A percentile compares a stretch with the other conserved stretches of the same genome.
Evolutionary conservation across 2,797 vertebrate species (phyloP).

Genomic region (Falco biarmicus): DNA sequence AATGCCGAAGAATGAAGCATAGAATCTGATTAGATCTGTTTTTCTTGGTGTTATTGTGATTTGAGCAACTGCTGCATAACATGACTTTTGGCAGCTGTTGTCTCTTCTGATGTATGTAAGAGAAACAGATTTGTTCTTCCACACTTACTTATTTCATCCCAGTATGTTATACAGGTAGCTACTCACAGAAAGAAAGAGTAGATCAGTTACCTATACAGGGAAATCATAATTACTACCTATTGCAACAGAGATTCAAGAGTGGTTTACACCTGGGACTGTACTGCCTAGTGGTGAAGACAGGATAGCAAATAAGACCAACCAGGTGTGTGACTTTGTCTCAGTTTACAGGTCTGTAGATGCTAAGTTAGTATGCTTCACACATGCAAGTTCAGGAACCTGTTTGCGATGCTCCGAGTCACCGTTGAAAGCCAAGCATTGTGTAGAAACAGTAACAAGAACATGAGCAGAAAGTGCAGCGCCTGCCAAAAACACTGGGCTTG

Average conservation of each 20-base stretch:
- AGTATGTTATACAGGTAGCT: neutral
- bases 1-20: neutral
- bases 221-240: neutral
- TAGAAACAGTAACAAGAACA: neutral
- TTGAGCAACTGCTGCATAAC: neutral
- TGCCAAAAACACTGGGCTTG: neutral
- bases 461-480: neutral
- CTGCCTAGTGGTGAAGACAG: neutral
- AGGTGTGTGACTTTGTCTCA: neutral
- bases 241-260: neutral
- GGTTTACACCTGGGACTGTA: neutral
- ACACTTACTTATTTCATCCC: neutral
- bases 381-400: neutral
- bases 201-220: neutral
- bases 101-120: neutral
- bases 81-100: neutral
- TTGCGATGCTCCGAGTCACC: neutral
- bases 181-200: neutral
- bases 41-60: neutral
- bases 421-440: neutral
- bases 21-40: neutral
- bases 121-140: neutral
- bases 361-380: neutral
- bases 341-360: neutral
- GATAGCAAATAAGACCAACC: neutral